Evolutionary conservation across 2,113 vertebrate species (phyloP), one percentile per base, ranked within the genome.

Genomic region (Cinclus cinclus): DNA sequence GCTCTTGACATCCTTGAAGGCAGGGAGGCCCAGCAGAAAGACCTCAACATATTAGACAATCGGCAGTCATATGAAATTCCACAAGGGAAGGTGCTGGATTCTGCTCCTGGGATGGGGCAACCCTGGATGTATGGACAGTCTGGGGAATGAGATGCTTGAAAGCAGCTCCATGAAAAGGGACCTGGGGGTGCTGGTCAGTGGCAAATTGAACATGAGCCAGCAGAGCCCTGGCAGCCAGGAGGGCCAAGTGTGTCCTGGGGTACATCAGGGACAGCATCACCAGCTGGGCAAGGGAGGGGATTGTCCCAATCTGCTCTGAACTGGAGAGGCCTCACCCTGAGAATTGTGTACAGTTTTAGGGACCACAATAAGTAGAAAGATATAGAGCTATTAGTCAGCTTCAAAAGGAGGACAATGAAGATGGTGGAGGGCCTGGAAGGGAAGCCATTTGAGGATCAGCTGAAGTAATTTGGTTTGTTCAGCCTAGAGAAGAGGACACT

Each of bases 201-300:
- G 11, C 5, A 44, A 37, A 11, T 0, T 87, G 25, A 50, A 59
- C 0, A 31, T 18, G 25, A 68, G 18, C 2, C 27, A 50, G 44
- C 13, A 59, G 21, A 31, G 13, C 21, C 31, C 62, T 37, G 37
- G 37, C 17, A 59, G 44, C 21, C 44, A 22, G 24, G 35, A 75
- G 30, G 24, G 7, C 10, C 30, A 49, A 10, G 0, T 0, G 0
- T 47, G 49, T 39, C 9, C 49, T 84, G n/a, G 24, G n/a, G 10
- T 0, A 3, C 12, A 56, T 41, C 28, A 74, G 42, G 13, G 0
- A 0, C 25, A 75, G 31, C 21, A 68, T 52, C 0, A 0, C 13
- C 11, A 68, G 44, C 17, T 0, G 0, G 21, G 27, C 4, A 33
- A 25, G 21, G 19, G 25, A 58, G 21, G 24, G 42, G 20, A 50